Base-by-base conservation (phyloP, 1,140 invertebrate genomes). In the Lordiphosa collinella region DNA sequence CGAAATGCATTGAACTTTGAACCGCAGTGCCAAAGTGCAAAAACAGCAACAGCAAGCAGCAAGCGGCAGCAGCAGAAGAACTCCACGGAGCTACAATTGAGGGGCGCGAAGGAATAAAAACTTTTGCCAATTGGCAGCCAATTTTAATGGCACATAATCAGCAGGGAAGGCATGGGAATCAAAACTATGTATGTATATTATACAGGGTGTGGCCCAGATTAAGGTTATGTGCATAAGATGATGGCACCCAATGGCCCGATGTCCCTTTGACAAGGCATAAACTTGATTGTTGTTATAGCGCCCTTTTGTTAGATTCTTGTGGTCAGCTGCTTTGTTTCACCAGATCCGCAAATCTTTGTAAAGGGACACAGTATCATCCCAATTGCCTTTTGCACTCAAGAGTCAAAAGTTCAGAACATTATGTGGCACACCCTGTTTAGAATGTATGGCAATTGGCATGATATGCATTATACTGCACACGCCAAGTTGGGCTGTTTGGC, bases 131-230 rank as follows among this genome's bases (percentile, higher is more conserved):
- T 69, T 69, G 65, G 65, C 65, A 69, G 65, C 65, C 65, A 68
- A 60, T 69, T 69, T 69, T 69, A 69, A 69, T 69, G 64, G 65
- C 63, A 66, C 63, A 66, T 66, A 66, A 66, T 66, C 61, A 66
- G 38, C 34, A 64, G 40, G 13, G 18, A 32, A 25, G 14, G 29
- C 38, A 40, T 14, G 18, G 13, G 18, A 32, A 12, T 34, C 25
- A 29, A 40, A 14, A 10, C 14, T 31, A 52, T 57, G 37, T 43
- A 52, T 62, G 44, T 61, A 62, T 41, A 18, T 5, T 1, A 55
- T 48, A 65, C 13, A 12, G 62, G 60, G 62, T 65, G 60, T 38
- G 7, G 22, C 22, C 22, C 22, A 18, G 18, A n/a, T n/a, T n/a
- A n/a, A n/a, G n/a, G n/a, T n/a, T n/a, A n/a, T n/a, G n/a, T n/a